Base-by-base conservation (phyloP, 2,113 vertebrate genomes). In the Alces alces region DNA sequence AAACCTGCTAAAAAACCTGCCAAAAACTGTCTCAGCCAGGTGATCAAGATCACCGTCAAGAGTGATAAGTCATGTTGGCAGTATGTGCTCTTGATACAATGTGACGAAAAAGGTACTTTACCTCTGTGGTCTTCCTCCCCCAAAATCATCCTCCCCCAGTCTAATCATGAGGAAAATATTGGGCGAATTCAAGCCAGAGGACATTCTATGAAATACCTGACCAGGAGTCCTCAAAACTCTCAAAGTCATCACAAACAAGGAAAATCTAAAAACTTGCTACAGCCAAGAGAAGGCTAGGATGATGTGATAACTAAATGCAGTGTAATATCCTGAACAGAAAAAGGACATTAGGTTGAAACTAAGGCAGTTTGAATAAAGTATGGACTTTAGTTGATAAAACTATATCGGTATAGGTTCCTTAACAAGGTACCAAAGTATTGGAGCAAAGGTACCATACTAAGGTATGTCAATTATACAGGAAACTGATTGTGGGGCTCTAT, bases 171-270 rank as follows among this genome's bases (percentile, higher is more conserved):
- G 54, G 19, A 84, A 93, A 93, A 28, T 23, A 73, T 91, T 47
- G 58, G n/a, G 28, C 57, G 89, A 55, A 58, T 93, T 33, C 70
- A 86, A 86, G 27, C 19, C n/a, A n/a, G 50, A 47, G 39, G 5
- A 64, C 52, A 54, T 73, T 87, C 61, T 94, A 60, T 16, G 86
- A 73, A 91, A 73, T 58, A 13, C n/a, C 27, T 86, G 14, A 83
- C 36, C 17, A 58, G 21, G 7, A 54, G 5, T 83, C 84, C 64
- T 88, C 45, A 76, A 88, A 93, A 93, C 47, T 64, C 13, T 83
- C 52, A 43, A 64, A 43, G 52, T 95, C 86, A 87, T 79, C 64
- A 86, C 54, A 92, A 96, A 50, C 79, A 96, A 95, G 57, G 52
- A 39, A 96, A 94, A 2, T 89, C 27, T 89, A 25, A 90, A 96